A percentile compares a stretch with the other conserved stretches of the same genome.
Conservation (phyloP, 2,888 invertebrate species). For the Drosophila ustulata region DNA sequence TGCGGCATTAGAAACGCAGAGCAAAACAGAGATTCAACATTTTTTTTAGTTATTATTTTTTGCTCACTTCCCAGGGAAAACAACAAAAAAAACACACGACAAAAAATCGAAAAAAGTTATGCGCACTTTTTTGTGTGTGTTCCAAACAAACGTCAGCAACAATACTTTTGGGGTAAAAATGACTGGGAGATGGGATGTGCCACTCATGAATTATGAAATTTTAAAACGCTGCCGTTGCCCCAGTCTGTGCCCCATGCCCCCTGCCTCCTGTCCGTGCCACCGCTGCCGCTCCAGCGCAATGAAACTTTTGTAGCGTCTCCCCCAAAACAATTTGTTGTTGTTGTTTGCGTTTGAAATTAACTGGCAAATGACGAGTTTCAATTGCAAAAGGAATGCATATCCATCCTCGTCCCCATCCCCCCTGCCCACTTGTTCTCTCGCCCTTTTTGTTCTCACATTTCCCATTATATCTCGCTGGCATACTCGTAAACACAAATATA, state of each 20-base stretch:
- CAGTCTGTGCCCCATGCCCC: not conserved
- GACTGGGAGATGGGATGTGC: slow-evolving; percentile 3
- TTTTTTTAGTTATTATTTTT: slow-evolving; percentile 48
- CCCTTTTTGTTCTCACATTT: not conserved
- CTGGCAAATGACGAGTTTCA: slow-evolving; percentile 70
- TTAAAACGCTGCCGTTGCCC: slow-evolving; percentile 49
- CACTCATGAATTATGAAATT: slow-evolving; percentile 77
- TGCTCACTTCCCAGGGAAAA: slow-evolving; percentile 14
- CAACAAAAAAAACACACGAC: not conserved
- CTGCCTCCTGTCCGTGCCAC: no score
- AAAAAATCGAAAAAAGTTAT: slow-evolving; percentile 39
- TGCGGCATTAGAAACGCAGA: slow-evolving; percentile 73
- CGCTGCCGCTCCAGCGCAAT: slow-evolving; percentile 41
- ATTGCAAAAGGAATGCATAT: slow-evolving; percentile 51
- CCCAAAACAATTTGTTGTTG: slow-evolving; percentile 33
- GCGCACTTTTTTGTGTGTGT: slow-evolving; percentile 50
- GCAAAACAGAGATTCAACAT: slow-evolving; percentile 60
- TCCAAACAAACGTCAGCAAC: slow-evolving; percentile 71
- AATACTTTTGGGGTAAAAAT: slow-evolving; percentile 37
- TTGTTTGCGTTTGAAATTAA: slow-evolving; percentile 73
- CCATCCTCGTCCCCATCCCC: slow-evolving; percentile 15
- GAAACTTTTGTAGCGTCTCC: slow-evolving; percentile 60
- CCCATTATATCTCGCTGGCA: not conserved
- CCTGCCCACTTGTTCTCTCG: not conserved
- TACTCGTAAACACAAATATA: not conserved